phyloP scores from a whole-genome alignment of 2,797 vertebrate species.

The Anguilla marmorata region DNA sequence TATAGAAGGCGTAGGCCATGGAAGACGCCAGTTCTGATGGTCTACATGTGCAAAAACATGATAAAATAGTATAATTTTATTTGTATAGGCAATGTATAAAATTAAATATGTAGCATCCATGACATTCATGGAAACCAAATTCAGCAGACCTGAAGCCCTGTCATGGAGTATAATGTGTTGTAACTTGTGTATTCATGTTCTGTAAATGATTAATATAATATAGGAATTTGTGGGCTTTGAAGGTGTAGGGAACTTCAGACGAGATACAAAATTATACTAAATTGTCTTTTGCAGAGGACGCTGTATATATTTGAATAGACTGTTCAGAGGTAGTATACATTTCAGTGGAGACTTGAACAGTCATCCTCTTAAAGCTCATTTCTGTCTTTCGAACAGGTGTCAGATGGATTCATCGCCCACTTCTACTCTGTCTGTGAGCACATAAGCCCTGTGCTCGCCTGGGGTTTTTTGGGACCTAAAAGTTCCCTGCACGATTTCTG shows the following conservation, averaged over 20 bases:
- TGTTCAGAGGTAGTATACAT: not conserved
- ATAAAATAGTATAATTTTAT: not conserved
- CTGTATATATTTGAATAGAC: not conserved
- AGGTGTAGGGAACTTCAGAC: not conserved
- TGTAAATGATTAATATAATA: not conserved
- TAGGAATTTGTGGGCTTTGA: not conserved
- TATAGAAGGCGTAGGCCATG: not conserved
- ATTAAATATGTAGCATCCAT: not conserved
- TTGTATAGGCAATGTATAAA: not conserved
- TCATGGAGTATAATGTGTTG: not conserved
- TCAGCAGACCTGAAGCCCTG: not conserved
- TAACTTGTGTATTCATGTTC: not conserved
- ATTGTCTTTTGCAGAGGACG: not conserved
- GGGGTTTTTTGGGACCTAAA: constrained; percentile 95
- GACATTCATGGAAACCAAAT: not conserved
- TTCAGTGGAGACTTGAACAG: not conserved
- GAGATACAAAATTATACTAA: too few species aligned
- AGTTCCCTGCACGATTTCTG: constrained; percentile 90
- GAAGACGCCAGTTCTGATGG: not conserved
- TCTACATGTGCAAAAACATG: not conserved
- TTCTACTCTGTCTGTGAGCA: constrained; percentile 96
- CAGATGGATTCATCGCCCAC: constrained; percentile 92
- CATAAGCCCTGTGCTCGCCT: constrained; percentile 90
- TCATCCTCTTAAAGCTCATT: too few species aligned
- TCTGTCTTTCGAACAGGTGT: constrained; percentile 66